phyloP scores from a whole-genome alignment of 2,888 invertebrate species.

The Vannuccia rotundouncinata region DNA sequence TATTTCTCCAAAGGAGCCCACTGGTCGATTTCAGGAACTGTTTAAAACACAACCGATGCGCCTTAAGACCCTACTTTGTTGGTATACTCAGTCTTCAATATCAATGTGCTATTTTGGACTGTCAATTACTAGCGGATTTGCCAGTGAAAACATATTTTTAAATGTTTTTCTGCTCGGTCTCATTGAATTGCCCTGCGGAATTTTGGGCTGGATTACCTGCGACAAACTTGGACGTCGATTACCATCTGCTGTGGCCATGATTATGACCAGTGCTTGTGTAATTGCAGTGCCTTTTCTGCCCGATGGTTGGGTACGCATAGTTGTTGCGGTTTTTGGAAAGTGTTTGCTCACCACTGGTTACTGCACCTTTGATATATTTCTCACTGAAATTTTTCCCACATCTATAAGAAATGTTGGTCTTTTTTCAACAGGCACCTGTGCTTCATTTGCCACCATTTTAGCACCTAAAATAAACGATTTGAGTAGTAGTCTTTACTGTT shows the following conservation, averaged over 20 bases:
- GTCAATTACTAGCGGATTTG: neutral
- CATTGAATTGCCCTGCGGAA: conserved; percentile 25
- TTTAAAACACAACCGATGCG: conserved; percentile 24
- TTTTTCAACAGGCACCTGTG: neutral
- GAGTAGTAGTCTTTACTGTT: neutral
- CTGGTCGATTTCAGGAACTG: conserved; percentile 18
- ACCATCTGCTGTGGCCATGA: neutral
- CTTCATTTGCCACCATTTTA: neutral
- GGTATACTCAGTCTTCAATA: neutral
- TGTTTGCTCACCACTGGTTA: conserved; percentile 29
- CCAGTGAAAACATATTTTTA: conserved; percentile 33
- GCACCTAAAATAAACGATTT: conserved; percentile 11
- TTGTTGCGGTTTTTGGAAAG: conserved; percentile 35
- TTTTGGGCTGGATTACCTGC: conserved; percentile 30
- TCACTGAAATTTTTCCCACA: conserved; percentile 33
- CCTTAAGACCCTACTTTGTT: neutral
- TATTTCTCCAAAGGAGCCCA: conserved; percentile 28
- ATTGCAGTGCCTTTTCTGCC: conserved; percentile 18
- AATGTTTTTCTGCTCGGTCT: conserved; percentile 30
- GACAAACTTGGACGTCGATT: conserved; percentile 14
- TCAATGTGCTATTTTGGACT: conserved; percentile 24
- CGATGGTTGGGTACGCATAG: conserved; percentile 11
- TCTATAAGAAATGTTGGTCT: neutral
- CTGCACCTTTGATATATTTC: conserved; percentile 33
- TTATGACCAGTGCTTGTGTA: neutral